phyloP scores from a whole-genome alignment of 2,113 vertebrate species.

The Manacus vitellinus region DNA sequence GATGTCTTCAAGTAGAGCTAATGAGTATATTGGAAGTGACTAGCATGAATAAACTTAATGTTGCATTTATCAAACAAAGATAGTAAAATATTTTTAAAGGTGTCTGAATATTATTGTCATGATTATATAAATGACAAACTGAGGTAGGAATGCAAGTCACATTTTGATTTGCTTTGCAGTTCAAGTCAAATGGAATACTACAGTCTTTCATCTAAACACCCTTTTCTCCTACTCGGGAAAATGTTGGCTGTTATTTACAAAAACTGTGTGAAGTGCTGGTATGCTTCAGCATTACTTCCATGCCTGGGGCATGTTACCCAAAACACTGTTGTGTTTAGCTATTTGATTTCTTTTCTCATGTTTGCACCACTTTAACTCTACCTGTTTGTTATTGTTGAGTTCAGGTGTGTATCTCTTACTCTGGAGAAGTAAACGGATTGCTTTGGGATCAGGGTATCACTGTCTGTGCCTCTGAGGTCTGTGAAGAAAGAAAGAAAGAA shows the following conservation, averaged over 20 bases:
- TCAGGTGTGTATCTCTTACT: background rate
- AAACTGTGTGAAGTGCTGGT: background rate
- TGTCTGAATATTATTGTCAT: background rate
- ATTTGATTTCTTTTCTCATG: background rate
- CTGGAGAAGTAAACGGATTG: background rate
- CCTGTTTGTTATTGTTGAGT: background rate
- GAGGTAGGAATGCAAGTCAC: background rate
- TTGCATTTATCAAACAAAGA: slow-evolving; percentile 11
- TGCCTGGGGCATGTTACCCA: background rate
- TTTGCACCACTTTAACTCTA: background rate
- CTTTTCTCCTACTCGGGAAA: background rate
- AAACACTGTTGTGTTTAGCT: background rate
- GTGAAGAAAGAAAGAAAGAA: background rate
- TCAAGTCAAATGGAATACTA: background rate
- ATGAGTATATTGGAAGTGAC: slow-evolving; percentile 21
- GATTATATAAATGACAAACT: background rate
- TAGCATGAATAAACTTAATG: slow-evolving; percentile 30
- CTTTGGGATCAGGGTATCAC: background rate
- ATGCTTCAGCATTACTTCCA: background rate
- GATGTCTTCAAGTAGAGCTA: slow-evolving; percentile 37
- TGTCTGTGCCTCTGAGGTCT: background rate
- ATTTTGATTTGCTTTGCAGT: background rate
- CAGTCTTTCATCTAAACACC: background rate
- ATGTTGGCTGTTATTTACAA: background rate
- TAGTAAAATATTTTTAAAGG: background rate